Evolutionary conservation across 2,113 vertebrate species (phyloP), one percentile per base, ranked within the genome.

Genomic region (Solea solea): DNA sequence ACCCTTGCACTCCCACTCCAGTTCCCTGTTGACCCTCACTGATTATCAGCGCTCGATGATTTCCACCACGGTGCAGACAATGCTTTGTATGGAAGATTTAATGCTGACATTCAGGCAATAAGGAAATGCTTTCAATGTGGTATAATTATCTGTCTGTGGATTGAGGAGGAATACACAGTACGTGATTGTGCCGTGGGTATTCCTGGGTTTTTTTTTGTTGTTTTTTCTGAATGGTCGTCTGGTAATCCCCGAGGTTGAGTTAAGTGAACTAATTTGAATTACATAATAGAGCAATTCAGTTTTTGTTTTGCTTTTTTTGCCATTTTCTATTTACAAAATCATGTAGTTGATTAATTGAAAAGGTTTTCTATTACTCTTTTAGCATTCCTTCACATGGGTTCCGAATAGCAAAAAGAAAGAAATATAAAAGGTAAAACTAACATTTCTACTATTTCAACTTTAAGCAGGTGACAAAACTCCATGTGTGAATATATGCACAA

Each of bases 61-160:
- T 83, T 86, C 82, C 84, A 83, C 55, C 48, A 5, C 48, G 15
- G 51, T 25, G 15, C 44, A 64, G 49, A 74, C 54, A 74, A 75
- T 66, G 69, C 65, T 69, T 78, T 85, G 83, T 81, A 27, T 73
- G 52, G 6, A 72, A 73, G 74, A 88, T 88, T 90, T 78, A 88
- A 52, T 3, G 58, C 74, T 45, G 61, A 77, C 64, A 72, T 40
- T 54, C 21, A n/a, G 59, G 45, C 64, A 60, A 72, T 16, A 55
- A 44, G 79, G 80, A 89, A 85, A 75, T 72, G 52, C 52, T 64
- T 57, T 63, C 28, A 50, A 57, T 72, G 42, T 68, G 14, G 50
- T 61, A 15, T 66, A 65, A 74, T 34, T 84, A 55, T 76, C 65
- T 74, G 34, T 69, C 42, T 63, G 52, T 59, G 61, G 11, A 28